phyloP scores from a whole-genome alignment of 2,888 invertebrate species.

The Scrobipalpa costella region DNA sequence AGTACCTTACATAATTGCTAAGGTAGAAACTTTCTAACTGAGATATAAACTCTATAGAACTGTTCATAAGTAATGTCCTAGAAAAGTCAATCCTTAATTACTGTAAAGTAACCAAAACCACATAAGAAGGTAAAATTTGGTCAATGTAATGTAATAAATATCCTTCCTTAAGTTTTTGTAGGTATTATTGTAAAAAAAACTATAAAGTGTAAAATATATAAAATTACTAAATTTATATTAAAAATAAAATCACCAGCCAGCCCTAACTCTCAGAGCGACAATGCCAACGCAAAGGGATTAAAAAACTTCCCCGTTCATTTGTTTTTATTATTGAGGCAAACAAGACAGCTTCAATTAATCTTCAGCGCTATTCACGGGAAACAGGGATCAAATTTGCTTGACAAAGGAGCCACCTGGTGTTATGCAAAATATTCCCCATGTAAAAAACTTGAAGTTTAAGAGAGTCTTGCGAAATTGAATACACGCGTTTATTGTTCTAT shows the following conservation, averaged over 20 bases:
- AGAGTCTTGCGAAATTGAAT: not conserved
- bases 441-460: not conserved
- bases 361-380: not conserved
- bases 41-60: too few relatives aligned
- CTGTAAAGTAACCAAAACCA: too few relatives aligned
- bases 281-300: constrained; percentile 34
- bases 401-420: not conserved
- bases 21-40: too few relatives aligned
- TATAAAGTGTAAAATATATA: too few relatives aligned
- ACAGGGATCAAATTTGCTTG: constrained; percentile 13
- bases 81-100: too few relatives aligned
- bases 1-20: too few relatives aligned
- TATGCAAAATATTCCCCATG: not conserved
- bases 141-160: too few relatives aligned
- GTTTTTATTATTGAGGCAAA: constrained; percentile 36
- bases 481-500: not conserved
- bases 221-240: not conserved
- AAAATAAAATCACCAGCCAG: not conserved
- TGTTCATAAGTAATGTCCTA: too few relatives aligned
- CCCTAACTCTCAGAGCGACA: constrained; percentile 20
- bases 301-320: constrained; percentile 39
- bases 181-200: too few relatives aligned
- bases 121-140: too few relatives aligned
- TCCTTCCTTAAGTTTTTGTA: too few relatives aligned
- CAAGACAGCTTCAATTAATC: constrained; percentile 19